Evolutionary conservation across 2,888 invertebrate genomes (phyloP).

Genomic region (Polyommatus icarus): DNA sequence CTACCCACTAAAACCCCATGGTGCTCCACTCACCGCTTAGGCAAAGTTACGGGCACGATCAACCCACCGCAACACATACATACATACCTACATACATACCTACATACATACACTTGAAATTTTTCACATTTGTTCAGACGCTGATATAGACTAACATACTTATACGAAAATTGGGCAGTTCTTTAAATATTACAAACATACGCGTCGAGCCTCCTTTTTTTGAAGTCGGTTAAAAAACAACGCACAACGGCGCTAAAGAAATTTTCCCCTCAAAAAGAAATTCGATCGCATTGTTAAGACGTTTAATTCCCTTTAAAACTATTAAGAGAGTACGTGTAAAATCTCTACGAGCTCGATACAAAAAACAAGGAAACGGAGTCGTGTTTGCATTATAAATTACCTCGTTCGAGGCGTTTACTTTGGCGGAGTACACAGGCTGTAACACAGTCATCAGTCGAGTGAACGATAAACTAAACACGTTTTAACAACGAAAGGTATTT

Average conservation of each 20-base stretch:
- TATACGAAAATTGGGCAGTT: too few species aligned
- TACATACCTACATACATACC: too few species aligned
- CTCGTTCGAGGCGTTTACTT: constrained; percentile 22
- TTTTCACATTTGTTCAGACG: too few species aligned
- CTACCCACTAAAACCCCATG: too few species aligned
- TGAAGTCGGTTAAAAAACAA: neutral
- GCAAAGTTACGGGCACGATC: too few species aligned
- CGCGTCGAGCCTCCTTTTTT: too few species aligned
- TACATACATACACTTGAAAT: too few species aligned
- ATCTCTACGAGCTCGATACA: constrained; percentile 5
- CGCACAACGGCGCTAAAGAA: neutral
- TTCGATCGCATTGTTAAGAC: neutral
- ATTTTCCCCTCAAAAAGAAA: neutral
- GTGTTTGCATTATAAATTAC: constrained; percentile 29
- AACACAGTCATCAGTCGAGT: constrained; percentile 2
- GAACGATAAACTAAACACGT: constrained; percentile 2
- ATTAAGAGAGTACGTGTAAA: neutral
- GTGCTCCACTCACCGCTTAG: too few species aligned
- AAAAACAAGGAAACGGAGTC: constrained; percentile 8
- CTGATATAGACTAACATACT: too few species aligned
- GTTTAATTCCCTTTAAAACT: neutral
- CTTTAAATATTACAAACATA: too few species aligned
- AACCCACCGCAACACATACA: too few species aligned
- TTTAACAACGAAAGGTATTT: neutral
- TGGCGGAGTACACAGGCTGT: constrained; percentile 8